A percentile compares a stretch with the other conserved stretches of the same genome.
These are phyloP conservation scores for Yasuhikotakia modesta DNA, from an alignment of 2,797 vertebrate genomes.

Conservation along the genomic window DNA sequence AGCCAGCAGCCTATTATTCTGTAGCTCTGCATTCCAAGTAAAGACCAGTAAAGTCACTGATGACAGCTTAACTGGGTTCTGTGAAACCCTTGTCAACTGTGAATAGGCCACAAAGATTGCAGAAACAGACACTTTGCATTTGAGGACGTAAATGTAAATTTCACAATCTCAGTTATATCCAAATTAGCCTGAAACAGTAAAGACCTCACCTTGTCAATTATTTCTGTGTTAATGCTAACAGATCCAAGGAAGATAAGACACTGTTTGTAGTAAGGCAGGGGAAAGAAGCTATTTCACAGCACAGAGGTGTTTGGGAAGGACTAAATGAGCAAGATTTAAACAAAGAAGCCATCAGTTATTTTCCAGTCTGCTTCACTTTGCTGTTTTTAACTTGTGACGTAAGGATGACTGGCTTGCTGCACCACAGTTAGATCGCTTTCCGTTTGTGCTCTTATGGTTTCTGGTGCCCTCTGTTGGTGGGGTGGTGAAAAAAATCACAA, in stretches of 20 bases:
- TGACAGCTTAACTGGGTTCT: slow-evolving; percentile 32
- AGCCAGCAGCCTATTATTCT: slow-evolving; percentile 30
- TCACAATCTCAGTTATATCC: not conserved
- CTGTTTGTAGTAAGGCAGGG: slow-evolving; percentile 61
- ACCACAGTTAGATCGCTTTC: slow-evolving; percentile 68
- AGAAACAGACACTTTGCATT: slow-evolving; percentile 24
- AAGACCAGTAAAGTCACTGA: slow-evolving; percentile 23
- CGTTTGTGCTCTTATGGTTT: slow-evolving; percentile 71
- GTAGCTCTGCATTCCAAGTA: slow-evolving; percentile 29
- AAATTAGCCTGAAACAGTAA: slow-evolving; percentile 13
- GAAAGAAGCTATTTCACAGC: slow-evolving; percentile 57
- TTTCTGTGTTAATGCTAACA: slow-evolving; percentile 67
- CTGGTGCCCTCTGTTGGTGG: slow-evolving; percentile 80
- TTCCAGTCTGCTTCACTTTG: slow-evolving; percentile 38
- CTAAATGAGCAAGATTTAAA: slow-evolving; percentile 55
- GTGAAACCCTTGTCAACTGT: slow-evolving; percentile 7
- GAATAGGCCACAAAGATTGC: slow-evolving; percentile 26
- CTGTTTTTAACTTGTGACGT: slow-evolving; percentile 38
- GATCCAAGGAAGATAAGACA: slow-evolving; percentile 68
- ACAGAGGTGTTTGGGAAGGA: slow-evolving; percentile 69
- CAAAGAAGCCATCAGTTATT: slow-evolving; percentile 36
- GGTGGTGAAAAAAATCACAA: slow-evolving; percentile 90
- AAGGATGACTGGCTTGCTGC: slow-evolving; percentile 17
- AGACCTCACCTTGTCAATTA: slow-evolving; percentile 77
- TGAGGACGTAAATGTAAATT: slow-evolving; percentile 34